These are phyloP conservation scores for Corythornis vintsioides DNA, from an alignment of 2,113 vertebrate species.

Conservation along the genomic window DNA sequence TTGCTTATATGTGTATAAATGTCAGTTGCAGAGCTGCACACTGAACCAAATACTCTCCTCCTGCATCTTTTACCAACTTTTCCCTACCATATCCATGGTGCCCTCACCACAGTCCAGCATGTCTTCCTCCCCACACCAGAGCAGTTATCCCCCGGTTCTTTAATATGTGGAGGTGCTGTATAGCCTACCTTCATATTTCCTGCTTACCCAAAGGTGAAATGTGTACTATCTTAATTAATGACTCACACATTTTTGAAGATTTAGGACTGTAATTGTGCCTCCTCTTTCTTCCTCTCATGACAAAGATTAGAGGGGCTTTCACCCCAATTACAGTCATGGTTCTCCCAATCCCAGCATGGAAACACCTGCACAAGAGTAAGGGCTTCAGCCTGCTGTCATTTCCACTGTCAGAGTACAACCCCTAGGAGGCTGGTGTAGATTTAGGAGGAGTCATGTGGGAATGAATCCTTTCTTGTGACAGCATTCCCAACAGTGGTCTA, in stretches of 20 bases:
- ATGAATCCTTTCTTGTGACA: not conserved
- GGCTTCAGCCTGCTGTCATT: not conserved
- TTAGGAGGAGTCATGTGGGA: not conserved
- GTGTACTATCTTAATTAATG: not conserved
- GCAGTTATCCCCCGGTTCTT: not conserved
- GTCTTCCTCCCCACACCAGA: not conserved
- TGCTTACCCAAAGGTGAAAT: not conserved
- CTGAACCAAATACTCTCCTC: not conserved
- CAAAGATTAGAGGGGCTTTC: not conserved
- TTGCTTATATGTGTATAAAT: not conserved
- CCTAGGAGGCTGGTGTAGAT: not conserved
- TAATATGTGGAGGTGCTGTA: not conserved
- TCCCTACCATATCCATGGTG: not conserved
- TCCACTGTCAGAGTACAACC: not conserved
- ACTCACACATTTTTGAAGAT: not conserved
- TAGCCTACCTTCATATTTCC: not conserved
- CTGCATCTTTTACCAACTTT: not conserved
- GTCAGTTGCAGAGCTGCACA: not conserved
- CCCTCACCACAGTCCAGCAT: not conserved
- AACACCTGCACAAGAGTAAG: not conserved
- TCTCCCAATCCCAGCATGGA: not conserved
- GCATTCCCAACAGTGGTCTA: not conserved
- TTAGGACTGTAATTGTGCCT: not conserved
- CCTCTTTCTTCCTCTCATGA: not conserved
- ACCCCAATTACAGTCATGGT: not conserved